These are phyloP conservation scores for Miichthys miiuy DNA, from an alignment of 2,797 vertebrate species.

Conservation along the genomic window DNA sequence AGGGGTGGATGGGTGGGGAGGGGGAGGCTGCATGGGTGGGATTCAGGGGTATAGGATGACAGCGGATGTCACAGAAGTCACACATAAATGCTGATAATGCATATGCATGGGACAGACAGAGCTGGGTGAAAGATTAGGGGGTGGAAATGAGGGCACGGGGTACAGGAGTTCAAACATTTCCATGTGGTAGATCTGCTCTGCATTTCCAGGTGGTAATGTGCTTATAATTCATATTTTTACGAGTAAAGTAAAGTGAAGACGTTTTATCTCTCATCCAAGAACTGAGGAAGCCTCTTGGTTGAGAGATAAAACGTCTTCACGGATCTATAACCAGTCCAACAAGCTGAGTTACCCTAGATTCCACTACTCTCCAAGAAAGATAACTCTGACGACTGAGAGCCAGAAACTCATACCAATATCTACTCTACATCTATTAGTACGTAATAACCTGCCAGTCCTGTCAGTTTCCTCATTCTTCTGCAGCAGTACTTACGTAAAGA, in stretches of 20 bases:
- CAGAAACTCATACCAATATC: neutral
- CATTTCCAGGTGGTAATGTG: neutral
- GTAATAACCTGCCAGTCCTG: neutral
- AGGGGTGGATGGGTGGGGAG: neutral
- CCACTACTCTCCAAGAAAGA: too few relatives aligned
- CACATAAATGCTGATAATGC: constrained; percentile 33
- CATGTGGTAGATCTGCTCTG: neutral
- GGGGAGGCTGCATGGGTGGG: neutral
- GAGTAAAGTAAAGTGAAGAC: neutral
- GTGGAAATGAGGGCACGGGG: neutral
- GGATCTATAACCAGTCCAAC: too few relatives aligned
- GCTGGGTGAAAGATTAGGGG: neutral
- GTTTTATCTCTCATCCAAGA: too few relatives aligned
- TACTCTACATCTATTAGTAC: neutral
- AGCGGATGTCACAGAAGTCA: constrained; percentile 31
- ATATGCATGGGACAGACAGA: neutral
- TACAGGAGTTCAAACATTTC: constrained; percentile 26
- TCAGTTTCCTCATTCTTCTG: neutral
- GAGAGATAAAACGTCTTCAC: too few relatives aligned
- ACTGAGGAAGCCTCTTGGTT: too few relatives aligned
- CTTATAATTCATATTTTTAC: neutral
- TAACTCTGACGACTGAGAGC: too few relatives aligned
- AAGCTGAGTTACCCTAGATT: too few relatives aligned
- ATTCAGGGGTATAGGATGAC: constrained; percentile 40
- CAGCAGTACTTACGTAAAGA: constrained; percentile 91